Evolutionary conservation across 1,140 invertebrate species (phyloP).

Genomic region (Eupristina koningsbergeri): DNA sequence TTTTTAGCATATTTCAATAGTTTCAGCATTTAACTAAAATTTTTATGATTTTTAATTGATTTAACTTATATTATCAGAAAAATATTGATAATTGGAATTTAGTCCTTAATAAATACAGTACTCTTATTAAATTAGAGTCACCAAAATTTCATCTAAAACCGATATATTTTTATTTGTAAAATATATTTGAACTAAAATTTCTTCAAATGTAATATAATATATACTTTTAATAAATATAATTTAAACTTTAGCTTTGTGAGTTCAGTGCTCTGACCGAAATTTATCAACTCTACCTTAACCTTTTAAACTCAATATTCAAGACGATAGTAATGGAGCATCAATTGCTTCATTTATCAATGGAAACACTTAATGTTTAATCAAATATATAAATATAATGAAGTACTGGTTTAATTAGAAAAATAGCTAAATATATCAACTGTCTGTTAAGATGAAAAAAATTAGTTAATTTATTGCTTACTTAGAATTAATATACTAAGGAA

Average conservation of each 20-base stretch:
- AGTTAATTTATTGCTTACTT: neutral
- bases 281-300: slow-evolving; percentile 22
- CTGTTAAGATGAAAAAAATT: neutral
- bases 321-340: slow-evolving; percentile 8
- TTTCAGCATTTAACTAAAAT: too few species aligned
- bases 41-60: too few species aligned
- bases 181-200: neutral
- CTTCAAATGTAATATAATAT: neutral
- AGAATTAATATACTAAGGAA: neutral
- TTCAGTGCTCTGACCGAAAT: neutral
- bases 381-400: slow-evolving; percentile 19
- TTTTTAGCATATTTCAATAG: too few species aligned
- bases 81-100: too few species aligned
- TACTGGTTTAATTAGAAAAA: slow-evolving; percentile 14
- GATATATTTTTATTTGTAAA: neutral
- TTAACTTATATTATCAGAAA: too few species aligned
- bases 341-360: slow-evolving; percentile 25
- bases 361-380: slow-evolving; percentile 26
- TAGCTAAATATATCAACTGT: neutral
- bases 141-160: neutral
- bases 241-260: neutral
- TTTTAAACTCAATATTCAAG: slow-evolving; percentile 22
- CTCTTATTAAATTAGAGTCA: neutral
- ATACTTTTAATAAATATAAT: slow-evolving; percentile 7
- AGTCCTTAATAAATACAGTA: too few species aligned